Conservation (phyloP, 35 echinoderm and acorn worm species). For the Diadema setosum region DNA sequence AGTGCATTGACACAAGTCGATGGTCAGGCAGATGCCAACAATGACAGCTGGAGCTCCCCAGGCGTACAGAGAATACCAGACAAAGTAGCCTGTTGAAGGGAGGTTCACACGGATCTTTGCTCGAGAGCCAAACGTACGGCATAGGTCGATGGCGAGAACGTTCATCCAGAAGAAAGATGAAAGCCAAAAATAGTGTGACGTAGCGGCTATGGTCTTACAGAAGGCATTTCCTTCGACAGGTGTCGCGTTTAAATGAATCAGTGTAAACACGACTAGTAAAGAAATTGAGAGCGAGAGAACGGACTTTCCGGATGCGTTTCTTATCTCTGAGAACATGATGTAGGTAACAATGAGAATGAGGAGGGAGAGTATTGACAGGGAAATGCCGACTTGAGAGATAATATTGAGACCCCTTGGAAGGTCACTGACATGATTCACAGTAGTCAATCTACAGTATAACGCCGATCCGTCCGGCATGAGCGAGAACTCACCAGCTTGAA, state of each 20-base stretch:
- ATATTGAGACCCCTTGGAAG: neutral
- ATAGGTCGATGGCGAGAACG: slow-evolving; percentile 35
- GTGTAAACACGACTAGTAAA: neutral
- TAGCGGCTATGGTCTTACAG: neutral
- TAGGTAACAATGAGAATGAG: slow-evolving; percentile 14
- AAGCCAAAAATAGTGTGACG: slow-evolving; percentile 43
- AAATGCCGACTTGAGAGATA: neutral
- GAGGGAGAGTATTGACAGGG: neutral
- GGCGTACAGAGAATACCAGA: slow-evolving; percentile 25
- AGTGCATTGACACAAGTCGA: slow-evolving; percentile 16
- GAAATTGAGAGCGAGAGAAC: slow-evolving; percentile 7
- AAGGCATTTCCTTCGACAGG: neutral
- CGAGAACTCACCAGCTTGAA: neutral
- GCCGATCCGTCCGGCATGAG: neutral
- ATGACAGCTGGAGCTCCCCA: slow-evolving; percentile 38
- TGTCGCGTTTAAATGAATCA: neutral
- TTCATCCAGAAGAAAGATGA: slow-evolving; percentile 64
- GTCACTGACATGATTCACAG: neutral
- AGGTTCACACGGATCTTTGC: neutral
- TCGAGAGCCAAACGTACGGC: slow-evolving; percentile 26
- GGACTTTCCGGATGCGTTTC: slow-evolving; percentile 24
- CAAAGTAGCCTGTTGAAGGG: neutral
- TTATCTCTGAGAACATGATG: neutral
- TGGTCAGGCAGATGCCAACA: neutral
- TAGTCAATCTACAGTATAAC: neutral